Conservation (phyloP, 2,888 invertebrate species). For the Tridacna gigas region DNA sequence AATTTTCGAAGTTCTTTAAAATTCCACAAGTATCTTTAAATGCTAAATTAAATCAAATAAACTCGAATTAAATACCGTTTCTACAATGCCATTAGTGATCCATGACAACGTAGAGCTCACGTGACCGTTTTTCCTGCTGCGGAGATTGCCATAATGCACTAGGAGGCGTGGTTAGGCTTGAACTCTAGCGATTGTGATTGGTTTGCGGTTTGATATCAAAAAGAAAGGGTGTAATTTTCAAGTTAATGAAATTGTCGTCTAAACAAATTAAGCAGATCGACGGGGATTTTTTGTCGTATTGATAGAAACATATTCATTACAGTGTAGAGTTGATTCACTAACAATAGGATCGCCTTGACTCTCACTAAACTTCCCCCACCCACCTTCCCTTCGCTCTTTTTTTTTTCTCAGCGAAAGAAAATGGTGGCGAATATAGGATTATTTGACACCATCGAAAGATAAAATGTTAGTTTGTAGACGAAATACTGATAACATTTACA, state of each 20-base stretch:
- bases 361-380: background rate
- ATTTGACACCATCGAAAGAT: no score
- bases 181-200: slow-evolving; percentile 33
- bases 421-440: no score
- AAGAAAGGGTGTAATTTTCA: slow-evolving; percentile 53
- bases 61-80: slow-evolving; percentile 56
- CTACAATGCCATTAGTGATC: slow-evolving; percentile 49
- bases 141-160: slow-evolving; percentile 44
- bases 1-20: slow-evolving; percentile 13
- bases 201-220: slow-evolving; percentile 46
- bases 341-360: slow-evolving; percentile 14
- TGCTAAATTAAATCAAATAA: slow-evolving; percentile 55
- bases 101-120: slow-evolving; percentile 34
- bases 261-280: slow-evolving; percentile 48
- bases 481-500: no score
- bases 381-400: background rate
- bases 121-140: slow-evolving; percentile 48
- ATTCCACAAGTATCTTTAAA: slow-evolving; percentile 55
- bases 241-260: slow-evolving; percentile 56
- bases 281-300: slow-evolving; percentile 30
- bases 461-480: no score
- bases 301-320: slow-evolving; percentile 19
- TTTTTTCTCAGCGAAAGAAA: no score
- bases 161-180: slow-evolving; percentile 29
- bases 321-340: slow-evolving; percentile 7